phyloP scores from a whole-genome alignment of 2,888 invertebrate genomes.

The Brachypalpus laphriformis region DNA sequence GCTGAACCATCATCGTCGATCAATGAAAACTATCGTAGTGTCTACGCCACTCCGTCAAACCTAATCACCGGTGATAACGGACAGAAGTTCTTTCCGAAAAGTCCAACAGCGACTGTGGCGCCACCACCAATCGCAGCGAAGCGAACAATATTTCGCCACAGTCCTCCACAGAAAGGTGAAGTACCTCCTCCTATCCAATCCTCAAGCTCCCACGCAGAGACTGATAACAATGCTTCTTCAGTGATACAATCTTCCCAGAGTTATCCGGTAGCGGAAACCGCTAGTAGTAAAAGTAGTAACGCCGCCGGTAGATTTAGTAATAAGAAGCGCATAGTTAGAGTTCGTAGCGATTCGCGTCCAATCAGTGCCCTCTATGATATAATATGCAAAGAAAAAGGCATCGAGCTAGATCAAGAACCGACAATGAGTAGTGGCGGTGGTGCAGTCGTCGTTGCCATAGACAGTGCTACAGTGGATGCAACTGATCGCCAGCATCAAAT shows the following conservation, averaged over 20 bases:
- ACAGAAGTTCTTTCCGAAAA: conserved; percentile 79
- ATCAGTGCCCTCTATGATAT: conserved; percentile 82
- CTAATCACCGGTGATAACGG: conserved; percentile 77
- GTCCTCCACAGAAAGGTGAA: conserved; percentile 61
- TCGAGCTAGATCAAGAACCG: conserved; percentile 76
- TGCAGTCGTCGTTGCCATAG: conserved; percentile 48
- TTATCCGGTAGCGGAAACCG: not conserved
- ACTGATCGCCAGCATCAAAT: conserved; percentile 58
- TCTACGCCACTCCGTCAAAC: conserved; percentile 81
- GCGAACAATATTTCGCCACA: conserved; percentile 74
- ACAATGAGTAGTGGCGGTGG: conserved; percentile 64
- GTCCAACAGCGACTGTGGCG: conserved; percentile 77
- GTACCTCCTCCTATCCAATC: conserved; percentile 20
- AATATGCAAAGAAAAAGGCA: conserved; percentile 83
- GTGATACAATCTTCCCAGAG: conserved; percentile 60
- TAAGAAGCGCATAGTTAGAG: conserved; percentile 81
- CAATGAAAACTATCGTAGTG: conserved; percentile 82
- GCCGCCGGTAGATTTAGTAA: conserved; percentile 79
- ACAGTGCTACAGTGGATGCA: conserved; percentile 45
- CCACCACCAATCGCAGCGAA: conserved; percentile 76
- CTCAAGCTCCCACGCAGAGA: conserved; percentile 36
- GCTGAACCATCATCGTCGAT: conserved; percentile 77
- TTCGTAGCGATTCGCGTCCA: conserved; percentile 82
- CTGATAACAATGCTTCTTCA: conserved; percentile 40
- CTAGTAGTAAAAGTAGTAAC: conserved; percentile 77